Evolutionary conservation across 92 coral and sea anemone species (phyloP), one percentile per base, ranked within the genome.

Genomic region (Palythoa grandiflora): DNA sequence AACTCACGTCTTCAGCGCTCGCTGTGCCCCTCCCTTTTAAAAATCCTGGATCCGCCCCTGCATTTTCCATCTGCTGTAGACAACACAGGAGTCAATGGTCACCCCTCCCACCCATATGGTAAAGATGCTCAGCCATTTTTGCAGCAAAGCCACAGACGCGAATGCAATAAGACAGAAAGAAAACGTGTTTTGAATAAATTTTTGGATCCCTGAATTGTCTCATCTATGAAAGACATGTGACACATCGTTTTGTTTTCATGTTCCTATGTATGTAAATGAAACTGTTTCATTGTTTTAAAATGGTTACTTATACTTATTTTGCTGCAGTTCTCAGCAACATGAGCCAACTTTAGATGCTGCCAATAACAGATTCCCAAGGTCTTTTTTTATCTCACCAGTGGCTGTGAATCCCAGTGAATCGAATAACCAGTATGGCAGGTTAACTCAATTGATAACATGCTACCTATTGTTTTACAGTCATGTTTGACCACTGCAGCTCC

Each of bases 301-400:
- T 61, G 68, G 68, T 68, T 68, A 68, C 15, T 68, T 68, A 68
- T 68, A 68, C 73, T 68, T 68, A 68, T 68, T 68, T 68, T 68
- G 39, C 73, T 68, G 73, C 73, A 68, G 73, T 19, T 68, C 38
- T 68, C 73, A 28, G 73, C 12, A 68, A 68, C 73, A 68, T 68
- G 37, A 68, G 73, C 73, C 38, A 68, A 68, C 73, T 68, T 19
- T 68, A 68, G 20, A 71, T 28, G 28, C 28, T 0, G 28, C 28
- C 28, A 28, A 28, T 28, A 28, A 28, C 28, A 28, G 28, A 28
- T 28, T 28, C 28, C 28, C 28, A 28, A 28, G 28, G 28, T 28
- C n/a, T n/a, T 28, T 28, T 28, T 28, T 28, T 28, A 28, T 28
- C 28, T 28, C 28, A 28, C 28, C 28, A 28, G 28, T 28, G 28